These are phyloP conservation scores for Orthosia gothica DNA, from an alignment of 2,888 invertebrate genomes.

Conservation along the genomic window DNA sequence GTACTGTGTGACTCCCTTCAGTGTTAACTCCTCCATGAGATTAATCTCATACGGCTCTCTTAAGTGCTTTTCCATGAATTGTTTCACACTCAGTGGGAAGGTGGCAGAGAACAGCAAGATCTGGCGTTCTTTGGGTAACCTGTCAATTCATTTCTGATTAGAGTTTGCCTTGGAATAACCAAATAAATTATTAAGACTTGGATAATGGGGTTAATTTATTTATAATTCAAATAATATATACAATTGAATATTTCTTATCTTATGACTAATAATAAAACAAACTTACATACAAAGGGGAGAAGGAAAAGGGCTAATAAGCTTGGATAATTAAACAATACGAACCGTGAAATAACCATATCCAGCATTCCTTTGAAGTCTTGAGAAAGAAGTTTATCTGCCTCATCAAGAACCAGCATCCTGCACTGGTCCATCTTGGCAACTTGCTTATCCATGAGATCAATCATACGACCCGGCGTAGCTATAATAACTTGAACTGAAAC, in stretches of 20 bases:
- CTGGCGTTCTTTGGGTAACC: slow-evolving; percentile 98
- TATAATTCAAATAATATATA: too few relatives aligned
- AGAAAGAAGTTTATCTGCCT: slow-evolving; percentile 99
- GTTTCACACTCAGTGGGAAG: slow-evolving; percentile 99
- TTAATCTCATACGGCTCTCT: slow-evolving; percentile 99
- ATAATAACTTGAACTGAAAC: slow-evolving; percentile 98
- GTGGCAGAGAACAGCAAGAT: slow-evolving; percentile 99
- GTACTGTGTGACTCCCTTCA: slow-evolving; percentile 99
- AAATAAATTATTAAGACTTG: not conserved
- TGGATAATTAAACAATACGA: slow-evolving; percentile 43
- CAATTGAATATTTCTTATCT: too few relatives aligned
- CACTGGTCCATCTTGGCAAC: slow-evolving; percentile 98
- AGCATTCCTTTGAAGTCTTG: slow-evolving; percentile 99
- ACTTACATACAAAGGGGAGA: too few relatives aligned
- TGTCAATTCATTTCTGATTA: slow-evolving; percentile 73
- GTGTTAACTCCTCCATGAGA: slow-evolving; percentile 99
- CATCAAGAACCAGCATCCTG: slow-evolving; percentile 99
- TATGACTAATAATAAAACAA: too few relatives aligned
- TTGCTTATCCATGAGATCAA: slow-evolving; percentile 99
- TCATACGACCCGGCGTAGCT: slow-evolving; percentile 99
- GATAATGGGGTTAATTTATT: too few relatives aligned
- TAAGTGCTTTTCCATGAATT: slow-evolving; percentile 99
- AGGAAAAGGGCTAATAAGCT: too few relatives aligned
- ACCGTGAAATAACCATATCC: slow-evolving; percentile 97
- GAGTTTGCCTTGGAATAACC: not conserved